Base-by-base conservation (phyloP, 2,888 invertebrate genomes). In the Mimas tiliae region DNA sequence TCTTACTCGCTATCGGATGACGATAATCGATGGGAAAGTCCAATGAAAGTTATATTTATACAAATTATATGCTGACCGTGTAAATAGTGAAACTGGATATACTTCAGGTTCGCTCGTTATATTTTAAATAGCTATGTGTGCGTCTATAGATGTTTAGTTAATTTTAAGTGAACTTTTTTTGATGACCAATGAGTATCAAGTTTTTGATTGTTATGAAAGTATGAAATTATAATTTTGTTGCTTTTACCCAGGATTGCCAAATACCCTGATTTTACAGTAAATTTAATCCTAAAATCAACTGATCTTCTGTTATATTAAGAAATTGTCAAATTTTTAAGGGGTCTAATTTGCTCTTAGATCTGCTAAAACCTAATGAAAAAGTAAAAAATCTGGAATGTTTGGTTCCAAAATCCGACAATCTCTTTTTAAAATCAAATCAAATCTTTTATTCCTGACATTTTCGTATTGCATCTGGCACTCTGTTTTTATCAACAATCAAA, bases 11-110 rank as follows among this genome's bases (percentile, higher is more conserved):
- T 82, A 86, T 89, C 85, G 74, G 80, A 85, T 87, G 79, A 80
- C 83, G 75, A 78, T 84, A 76, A 80, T 82, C 79, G 81, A 84
- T 87, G 86, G 85, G 88, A 90, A 89, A 88, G 86, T 86, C 69
- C 72, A 69, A 84, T 78, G 85, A 88, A 85, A 88, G 84, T 80
- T 72, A 73, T 74, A 68, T 74, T 77, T 67, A 51, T 68, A 58
- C 52, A 19, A 65, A 65, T 65, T n/a, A 34, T 55, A 65, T 47
- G 34, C 53, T 14, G 42, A 14, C 38, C 38, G 55, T 55, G 19
- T 42, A 58, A 42, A 58, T 42, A 58, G 38, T 19, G 58, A 58
- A 58, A 58, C 58, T 58, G 42, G 58, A 58, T 58, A 38, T 38
- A 34, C 3, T 55, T 38, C 19, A 42, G 38, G 19, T 58, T 58